Percentiles rank a stretch among this genome's conserved stretches.
These are phyloP conservation scores for Craniophora ligustri DNA, from an alignment of 2,888 invertebrate species.

Conservation along the genomic window DNA sequence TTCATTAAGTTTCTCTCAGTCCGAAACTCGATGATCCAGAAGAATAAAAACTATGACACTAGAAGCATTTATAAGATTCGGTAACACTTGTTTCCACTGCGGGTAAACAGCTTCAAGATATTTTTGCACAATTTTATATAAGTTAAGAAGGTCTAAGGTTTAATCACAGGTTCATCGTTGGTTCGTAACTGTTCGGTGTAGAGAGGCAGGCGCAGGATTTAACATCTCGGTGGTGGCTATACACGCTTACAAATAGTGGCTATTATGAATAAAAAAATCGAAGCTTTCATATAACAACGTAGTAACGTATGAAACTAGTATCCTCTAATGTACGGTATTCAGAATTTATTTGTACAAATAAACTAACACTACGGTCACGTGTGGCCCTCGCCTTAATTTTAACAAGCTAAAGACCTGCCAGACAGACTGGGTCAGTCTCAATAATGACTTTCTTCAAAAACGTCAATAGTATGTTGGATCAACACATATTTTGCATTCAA, in stretches of 20 bases:
- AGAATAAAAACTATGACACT: no score
- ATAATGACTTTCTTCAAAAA: not conserved
- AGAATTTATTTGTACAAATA: slow-evolving; percentile 24
- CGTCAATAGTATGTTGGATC: no score
- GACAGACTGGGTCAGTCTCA: not conserved
- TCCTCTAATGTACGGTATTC: slow-evolving; percentile 22
- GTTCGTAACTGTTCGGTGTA: not conserved
- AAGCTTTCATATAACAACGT: slow-evolving; percentile 36
- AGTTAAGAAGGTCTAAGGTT: slow-evolving; percentile 1
- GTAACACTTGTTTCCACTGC: no score
- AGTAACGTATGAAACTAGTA: slow-evolving; percentile 26
- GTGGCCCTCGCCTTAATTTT: not conserved
- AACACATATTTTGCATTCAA: no score
- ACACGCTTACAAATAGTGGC: slow-evolving; percentile 45
- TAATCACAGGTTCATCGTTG: not conserved
- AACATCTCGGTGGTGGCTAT: slow-evolving; percentile 55
- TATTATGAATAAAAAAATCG: slow-evolving; percentile 30
- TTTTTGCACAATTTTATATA: not conserved
- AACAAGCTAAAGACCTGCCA: not conserved
- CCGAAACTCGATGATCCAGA: not conserved
- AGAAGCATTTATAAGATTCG: not conserved
- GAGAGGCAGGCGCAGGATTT: slow-evolving; percentile 3
- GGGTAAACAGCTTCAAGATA: not conserved
- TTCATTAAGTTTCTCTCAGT: slow-evolving; percentile 11
- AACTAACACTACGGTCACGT: not conserved